phyloP scores from a whole-genome alignment of 2,797 vertebrate species.

The Poeciliopsis turneri region DNA sequence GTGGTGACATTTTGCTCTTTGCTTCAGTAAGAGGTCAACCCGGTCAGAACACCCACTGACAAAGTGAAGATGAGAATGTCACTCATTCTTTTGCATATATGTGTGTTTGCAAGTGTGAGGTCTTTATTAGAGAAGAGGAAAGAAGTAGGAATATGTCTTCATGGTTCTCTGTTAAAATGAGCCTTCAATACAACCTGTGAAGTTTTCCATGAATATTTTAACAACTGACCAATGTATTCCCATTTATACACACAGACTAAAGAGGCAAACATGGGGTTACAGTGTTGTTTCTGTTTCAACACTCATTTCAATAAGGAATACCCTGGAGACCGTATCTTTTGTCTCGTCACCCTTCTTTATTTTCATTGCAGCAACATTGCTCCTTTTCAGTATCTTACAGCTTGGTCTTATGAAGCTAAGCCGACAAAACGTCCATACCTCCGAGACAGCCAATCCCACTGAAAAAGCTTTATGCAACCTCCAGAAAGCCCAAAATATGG shows the following conservation, averaged over 20 bases:
- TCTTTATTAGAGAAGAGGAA: not conserved
- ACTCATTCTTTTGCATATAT: not conserved
- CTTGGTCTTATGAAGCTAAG: not conserved
- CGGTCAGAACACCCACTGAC: slow-evolving; percentile 63
- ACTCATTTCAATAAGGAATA: not conserved
- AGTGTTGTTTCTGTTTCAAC: not conserved
- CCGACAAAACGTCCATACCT: not conserved
- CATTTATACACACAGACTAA: not conserved
- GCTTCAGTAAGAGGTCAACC: slow-evolving; percentile 67
- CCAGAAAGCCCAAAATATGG: not conserved
- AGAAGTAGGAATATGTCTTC: not conserved
- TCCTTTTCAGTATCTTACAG: not conserved
- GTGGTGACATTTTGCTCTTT: slow-evolving; percentile 63
- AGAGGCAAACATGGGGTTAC: not conserved
- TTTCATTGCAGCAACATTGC: not conserved
- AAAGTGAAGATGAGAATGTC: slow-evolving; percentile 47
- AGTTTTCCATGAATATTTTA: not conserved
- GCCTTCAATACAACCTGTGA: not conserved
- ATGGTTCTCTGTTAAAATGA: not conserved
- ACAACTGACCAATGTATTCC: not conserved
- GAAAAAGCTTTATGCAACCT: not conserved
- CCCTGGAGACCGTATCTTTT: not conserved
- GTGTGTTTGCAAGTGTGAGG: not conserved
- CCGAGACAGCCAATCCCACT: not conserved
- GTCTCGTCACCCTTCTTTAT: not conserved